Evolutionary conservation across 2,888 invertebrate species (phyloP).

Genomic region (Spilosoma lubricipeda): DNA sequence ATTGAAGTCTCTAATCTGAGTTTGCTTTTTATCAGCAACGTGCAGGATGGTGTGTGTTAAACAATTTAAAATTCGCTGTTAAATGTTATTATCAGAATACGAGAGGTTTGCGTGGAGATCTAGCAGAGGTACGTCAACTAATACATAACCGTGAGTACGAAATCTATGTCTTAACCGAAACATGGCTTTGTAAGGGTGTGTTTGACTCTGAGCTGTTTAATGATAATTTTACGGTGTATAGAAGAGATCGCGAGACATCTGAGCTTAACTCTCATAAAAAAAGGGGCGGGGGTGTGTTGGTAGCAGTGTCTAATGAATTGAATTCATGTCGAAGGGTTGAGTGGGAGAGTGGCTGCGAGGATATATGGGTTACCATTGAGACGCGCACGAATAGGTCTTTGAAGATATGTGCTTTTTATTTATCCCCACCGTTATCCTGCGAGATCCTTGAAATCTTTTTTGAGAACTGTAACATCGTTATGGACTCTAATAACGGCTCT

Average conservation of each 20-base stretch:
- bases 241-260: neutral
- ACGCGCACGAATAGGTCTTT: too few species aligned
- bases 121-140: neutral
- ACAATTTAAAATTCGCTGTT: neutral
- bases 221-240: neutral
- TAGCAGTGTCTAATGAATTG: neutral
- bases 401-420: too few species aligned
- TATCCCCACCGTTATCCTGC: too few species aligned
- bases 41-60: neutral
- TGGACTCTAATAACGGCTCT: too few species aligned
- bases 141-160: neutral
- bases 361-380: neutral
- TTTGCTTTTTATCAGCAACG: neutral
- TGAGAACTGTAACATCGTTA: too few species aligned
- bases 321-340: neutral
- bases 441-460: too few species aligned
- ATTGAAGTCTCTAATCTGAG: neutral
- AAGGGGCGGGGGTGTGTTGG: neutral
- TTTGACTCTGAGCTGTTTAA: neutral
- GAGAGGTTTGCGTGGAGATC: neutral
- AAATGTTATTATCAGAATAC: constrained; percentile 6
- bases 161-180: neutral
- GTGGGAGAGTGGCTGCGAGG: neutral
- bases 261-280: too few species aligned
- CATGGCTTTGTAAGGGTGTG: neutral